Conservation (phyloP, 2,113 vertebrate genomes). For the Sphyrna mokarran region DNA sequence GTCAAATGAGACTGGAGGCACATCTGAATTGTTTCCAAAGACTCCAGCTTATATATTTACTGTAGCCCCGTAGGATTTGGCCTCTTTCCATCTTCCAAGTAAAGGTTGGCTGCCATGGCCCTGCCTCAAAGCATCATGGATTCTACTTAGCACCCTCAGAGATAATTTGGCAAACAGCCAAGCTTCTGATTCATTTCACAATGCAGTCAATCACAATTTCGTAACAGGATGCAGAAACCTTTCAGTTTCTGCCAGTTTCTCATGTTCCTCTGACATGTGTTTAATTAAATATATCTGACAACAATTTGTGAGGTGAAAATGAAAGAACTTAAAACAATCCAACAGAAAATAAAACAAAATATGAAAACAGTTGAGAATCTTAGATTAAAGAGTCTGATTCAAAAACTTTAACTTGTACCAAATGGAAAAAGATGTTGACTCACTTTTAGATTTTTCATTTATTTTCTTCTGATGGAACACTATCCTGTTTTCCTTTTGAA, state of each 20-base stretch:
- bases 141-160: slow-evolving; percentile 66
- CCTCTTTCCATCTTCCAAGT: slow-evolving; percentile 60
- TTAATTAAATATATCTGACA: slow-evolving; percentile 67
- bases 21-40: slow-evolving; percentile 53
- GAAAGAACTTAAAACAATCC: neutral
- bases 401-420: neutral
- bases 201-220: slow-evolving; percentile 62
- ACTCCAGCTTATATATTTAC: slow-evolving; percentile 46
- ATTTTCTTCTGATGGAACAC: neutral
- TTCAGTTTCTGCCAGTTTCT: slow-evolving; percentile 71
- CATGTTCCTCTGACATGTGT: slow-evolving; percentile 76
- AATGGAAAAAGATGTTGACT: too few species aligned
- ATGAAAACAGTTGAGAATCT: neutral
- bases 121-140: slow-evolving; percentile 68
- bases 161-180: slow-evolving; percentile 72
- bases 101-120: slow-evolving; percentile 64
- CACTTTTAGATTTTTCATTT: too few species aligned
- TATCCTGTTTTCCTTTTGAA: neutral
- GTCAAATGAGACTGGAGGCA: slow-evolving; percentile 56
- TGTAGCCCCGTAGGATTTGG: slow-evolving; percentile 60
- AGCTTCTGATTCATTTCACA: slow-evolving; percentile 71
- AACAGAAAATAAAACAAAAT: neutral
- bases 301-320: slow-evolving; percentile 41
- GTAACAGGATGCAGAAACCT: slow-evolving; percentile 74
- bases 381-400: neutral